Evolutionary conservation across 2,888 invertebrate species (phyloP).

Genomic region (Linnaemya tessellans): DNA sequence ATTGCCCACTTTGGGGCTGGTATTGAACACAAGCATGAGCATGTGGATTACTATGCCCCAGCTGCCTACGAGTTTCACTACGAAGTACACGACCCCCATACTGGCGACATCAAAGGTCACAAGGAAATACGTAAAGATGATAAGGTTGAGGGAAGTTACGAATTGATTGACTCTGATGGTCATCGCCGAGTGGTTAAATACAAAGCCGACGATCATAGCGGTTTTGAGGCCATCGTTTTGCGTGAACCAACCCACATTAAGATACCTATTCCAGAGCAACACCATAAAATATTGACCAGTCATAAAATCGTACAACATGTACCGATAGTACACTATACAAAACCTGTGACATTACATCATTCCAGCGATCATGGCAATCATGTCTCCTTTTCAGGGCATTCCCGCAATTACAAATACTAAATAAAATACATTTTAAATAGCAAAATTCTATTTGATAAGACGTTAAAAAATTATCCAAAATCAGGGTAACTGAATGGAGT

Average conservation of each 20-base stretch:
- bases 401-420: constrained; percentile 78
- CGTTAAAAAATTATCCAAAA: constrained; percentile 14
- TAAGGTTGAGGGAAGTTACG: constrained; percentile 84
- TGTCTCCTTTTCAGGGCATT: constrained; percentile 78
- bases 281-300: constrained; percentile 74
- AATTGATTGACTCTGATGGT: constrained; percentile 85
- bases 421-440: constrained; percentile 27
- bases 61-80: constrained; percentile 84
- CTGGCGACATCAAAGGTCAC: constrained; percentile 85
- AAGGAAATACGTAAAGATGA: constrained; percentile 84
- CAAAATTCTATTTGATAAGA: constrained; percentile 7
- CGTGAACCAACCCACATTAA: constrained; percentile 83
- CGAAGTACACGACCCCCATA: constrained; percentile 84
- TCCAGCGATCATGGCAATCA: constrained; percentile 74
- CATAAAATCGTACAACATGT: constrained; percentile 75
- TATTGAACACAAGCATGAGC: constrained; percentile 76
- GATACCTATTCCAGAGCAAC: constrained; percentile 78
- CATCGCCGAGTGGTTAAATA: constrained; percentile 84
- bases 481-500: constrained; percentile 30
- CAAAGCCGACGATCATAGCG: constrained; percentile 84
- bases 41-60: constrained; percentile 80
- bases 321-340: constrained; percentile 76
- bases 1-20: constrained; percentile 73
- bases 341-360: constrained; percentile 36
- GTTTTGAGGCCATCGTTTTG: constrained; percentile 85